Evolutionary conservation across 2,888 invertebrate genomes (phyloP), one percentile per base, ranked within the genome.

Genomic region (Acleris laterana): DNA sequence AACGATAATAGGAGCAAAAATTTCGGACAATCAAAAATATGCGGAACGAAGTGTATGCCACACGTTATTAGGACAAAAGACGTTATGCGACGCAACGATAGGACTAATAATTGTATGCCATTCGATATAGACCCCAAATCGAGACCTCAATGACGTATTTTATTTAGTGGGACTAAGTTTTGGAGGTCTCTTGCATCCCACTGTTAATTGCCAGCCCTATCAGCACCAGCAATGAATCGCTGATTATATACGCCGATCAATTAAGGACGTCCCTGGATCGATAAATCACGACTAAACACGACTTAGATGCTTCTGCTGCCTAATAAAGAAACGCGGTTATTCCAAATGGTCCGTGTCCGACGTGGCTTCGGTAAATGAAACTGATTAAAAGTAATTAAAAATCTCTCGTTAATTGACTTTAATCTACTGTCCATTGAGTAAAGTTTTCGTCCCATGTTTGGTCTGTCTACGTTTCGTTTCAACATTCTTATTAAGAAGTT

Each of bases 221-320:
- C 44, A 17, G 55, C 49, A 65, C 44, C 50, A 44, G 65, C 71
- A 75, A 75, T 73, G 74, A 73, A 82, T 81, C 79, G 74, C 66
- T 64, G 68, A 66, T 69, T 69, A 68, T 64, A 78, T 80, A 71
- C 77, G 79, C 76, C 77, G 75, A 81, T 84, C 83, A 83, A 85
- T 85, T 85, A 85, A 81, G 79, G 75, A 72, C 72, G 70, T 69
- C 53, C 63, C 51, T 68, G 69, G 61, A 73, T 72, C 78, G 79
- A 84, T 85, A 85, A 82, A 85, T 84, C 85, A 82, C 81, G 74
- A 44, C 46, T 51, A 70, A 68, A 71, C 76, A 68, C 67, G 79
- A 80, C 79, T 78, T 73, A 79, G 80, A 82, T 74, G 78, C 72
- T 63, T 67, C 71, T 64, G 66, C 58, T 71, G 60, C 75, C 75